phyloP scores from a whole-genome alignment of 2,113 vertebrate genomes.

The Zosterops pallidus region DNA sequence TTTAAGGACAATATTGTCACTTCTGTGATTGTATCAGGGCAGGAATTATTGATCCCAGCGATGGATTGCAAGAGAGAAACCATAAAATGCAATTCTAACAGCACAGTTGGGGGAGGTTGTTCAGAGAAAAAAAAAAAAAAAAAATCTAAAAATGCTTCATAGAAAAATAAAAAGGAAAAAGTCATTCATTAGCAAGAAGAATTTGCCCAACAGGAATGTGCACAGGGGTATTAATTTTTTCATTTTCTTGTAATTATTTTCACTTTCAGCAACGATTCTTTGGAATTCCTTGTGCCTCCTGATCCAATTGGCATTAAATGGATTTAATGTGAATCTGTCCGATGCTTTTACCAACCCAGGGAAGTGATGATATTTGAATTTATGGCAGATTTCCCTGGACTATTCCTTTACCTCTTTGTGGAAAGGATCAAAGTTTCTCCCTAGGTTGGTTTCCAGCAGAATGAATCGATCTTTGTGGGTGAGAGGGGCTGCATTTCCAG shows the following conservation, averaged over 20 bases:
- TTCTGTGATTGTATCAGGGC: slow-evolving; percentile 17
- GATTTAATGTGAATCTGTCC: background rate
- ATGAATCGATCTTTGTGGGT: background rate
- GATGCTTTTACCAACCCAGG: background rate
- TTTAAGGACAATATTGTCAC: slow-evolving; percentile 18
- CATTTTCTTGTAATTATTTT: background rate
- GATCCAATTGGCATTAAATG: background rate
- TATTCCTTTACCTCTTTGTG: background rate
- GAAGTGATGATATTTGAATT: background rate
- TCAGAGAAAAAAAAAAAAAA: background rate
- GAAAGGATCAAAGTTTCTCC: background rate
- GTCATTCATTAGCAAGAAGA: background rate
- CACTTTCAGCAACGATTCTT: background rate
- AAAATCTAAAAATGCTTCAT: background rate
- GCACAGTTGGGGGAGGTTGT: background rate
- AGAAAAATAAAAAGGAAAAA: background rate
- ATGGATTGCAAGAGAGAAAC: background rate
- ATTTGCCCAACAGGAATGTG: background rate
- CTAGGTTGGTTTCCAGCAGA: accelerated
- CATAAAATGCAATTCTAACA: slow-evolving; percentile 3
- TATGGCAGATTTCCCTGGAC: background rate
- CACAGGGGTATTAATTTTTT: background rate
- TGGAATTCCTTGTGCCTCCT: background rate
- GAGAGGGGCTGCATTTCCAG: background rate
- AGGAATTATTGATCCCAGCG: slow-evolving; percentile 10